Conservation (phyloP, 1,140 invertebrate species). For the Panagrolaimus sp. region DNA sequence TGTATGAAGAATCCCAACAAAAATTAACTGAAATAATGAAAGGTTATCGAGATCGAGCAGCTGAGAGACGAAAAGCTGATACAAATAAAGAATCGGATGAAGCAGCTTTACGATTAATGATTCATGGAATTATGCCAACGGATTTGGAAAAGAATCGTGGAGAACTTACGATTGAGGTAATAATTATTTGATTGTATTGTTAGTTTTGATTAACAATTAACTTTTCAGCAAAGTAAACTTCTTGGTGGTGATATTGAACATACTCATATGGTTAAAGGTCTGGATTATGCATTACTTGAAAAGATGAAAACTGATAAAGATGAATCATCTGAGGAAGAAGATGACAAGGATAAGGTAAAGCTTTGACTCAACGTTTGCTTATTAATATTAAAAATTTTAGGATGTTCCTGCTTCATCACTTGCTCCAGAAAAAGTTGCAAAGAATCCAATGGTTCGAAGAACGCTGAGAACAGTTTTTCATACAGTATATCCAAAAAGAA, state of each 20-base stretch:
- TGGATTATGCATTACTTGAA: constrained; percentile 97
- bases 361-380: constrained; percentile 42
- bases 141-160: constrained; percentile 37
- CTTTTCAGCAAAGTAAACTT: constrained; percentile 69
- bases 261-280: constrained; percentile 98
- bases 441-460: constrained; percentile 59
- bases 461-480: constrained; percentile 64
- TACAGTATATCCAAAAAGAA: constrained; percentile 67
- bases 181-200: constrained; percentile 17
- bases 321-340: constrained; percentile 69
- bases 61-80: constrained; percentile 81
- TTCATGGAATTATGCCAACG: constrained; percentile 22
- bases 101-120: constrained; percentile 13
- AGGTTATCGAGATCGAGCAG: constrained; percentile 65
- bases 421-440: constrained; percentile 64
- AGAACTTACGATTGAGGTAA: constrained; percentile 17
- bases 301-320: constrained; percentile 79
- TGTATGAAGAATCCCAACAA: constrained; percentile 44
- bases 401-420: constrained; percentile 61
- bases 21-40: constrained; percentile 51
- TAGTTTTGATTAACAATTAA: background rate
- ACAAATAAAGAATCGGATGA: constrained; percentile 21
- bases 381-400: constrained; percentile 53
- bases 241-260: constrained; percentile 99
- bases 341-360: constrained; percentile 49